Base-by-base conservation (phyloP, 2,888 invertebrate genomes). In the Drosophila bunnanda region DNA sequence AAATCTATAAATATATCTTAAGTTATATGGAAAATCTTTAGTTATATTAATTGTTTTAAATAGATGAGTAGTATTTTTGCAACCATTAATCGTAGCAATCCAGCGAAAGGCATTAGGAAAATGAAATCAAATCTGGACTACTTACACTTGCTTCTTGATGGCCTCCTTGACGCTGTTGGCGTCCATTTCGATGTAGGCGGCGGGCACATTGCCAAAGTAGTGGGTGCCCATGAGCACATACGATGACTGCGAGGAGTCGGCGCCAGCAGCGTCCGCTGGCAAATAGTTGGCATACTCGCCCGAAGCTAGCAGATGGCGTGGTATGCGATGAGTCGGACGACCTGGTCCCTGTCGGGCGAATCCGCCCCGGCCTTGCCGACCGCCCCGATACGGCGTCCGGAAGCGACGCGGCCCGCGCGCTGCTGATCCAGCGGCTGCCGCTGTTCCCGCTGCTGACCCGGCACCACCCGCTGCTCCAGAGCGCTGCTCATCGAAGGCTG, bases 111-210 rank as follows among this genome's bases (percentile, higher is more conserved):
- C 52, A 66, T 32, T 43, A 4, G 20, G 9, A 2, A n/a, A 2
- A 9, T 9, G 6, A 15, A 13, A 32, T 2, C 0, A 3, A 34
- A 13, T 50, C 5, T 9, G 0, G 4, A n/a, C 57, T 76, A 95
- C 96, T 96, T 93, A 98, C 97, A 98, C 96, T 93, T 98, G 98
- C 89, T 97, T 97, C 92, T 95, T 96, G 78, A 98, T 96, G 79
- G 96, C 95, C 75, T 97, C 97, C 93, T 96, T 97, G 13, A 97
- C 93, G 71, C 96, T 95, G 6, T 93, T 75, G 50, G 92, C 89
- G 79, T 92, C 92, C 91, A 92, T 90, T 88, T 91, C 92, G 72
- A 92, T 91, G 71, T 90, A 92, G 62, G 91, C 87, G 66, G 91
- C 88, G 58, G 92, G 91, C 64, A 92, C 89, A 50, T 92, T 90